These are phyloP conservation scores for Lutjanus campechanus DNA, from an alignment of 2,797 vertebrate species.

Conservation along the genomic window DNA sequence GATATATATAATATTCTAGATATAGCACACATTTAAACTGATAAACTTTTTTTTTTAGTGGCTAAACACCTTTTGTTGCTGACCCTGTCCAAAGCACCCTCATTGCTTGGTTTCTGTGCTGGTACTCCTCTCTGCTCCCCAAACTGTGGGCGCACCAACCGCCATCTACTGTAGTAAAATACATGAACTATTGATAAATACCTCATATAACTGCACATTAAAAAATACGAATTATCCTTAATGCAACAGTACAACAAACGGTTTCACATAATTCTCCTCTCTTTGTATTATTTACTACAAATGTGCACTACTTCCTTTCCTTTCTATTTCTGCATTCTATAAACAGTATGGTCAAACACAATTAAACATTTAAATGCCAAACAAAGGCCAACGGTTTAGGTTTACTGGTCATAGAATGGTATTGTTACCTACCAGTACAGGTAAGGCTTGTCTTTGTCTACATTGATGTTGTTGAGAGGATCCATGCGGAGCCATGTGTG, in stretches of 20 bases:
- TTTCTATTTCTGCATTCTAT: neutral
- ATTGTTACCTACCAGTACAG: conserved; percentile 93
- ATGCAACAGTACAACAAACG: neutral
- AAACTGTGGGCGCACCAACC: too few relatives aligned
- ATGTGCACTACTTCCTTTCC: neutral
- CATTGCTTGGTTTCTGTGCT: too few relatives aligned
- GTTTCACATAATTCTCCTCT: neutral
- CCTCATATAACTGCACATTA: too few relatives aligned
- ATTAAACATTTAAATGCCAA: conserved; percentile 4
- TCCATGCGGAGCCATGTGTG: conserved; percentile 99
- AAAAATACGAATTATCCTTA: neutral
- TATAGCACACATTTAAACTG: too few relatives aligned
- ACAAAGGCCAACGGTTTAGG: conserved; percentile 5
- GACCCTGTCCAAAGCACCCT: too few relatives aligned
- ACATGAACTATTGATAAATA: too few relatives aligned
- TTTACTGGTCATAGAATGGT: neutral
- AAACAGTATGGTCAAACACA: neutral
- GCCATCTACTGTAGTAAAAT: too few relatives aligned
- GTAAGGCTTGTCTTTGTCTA: conserved; percentile 99
- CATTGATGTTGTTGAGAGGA: conserved; percentile 98
- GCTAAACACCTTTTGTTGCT: too few relatives aligned
- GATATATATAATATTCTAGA: too few relatives aligned
- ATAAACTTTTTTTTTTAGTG: too few relatives aligned
- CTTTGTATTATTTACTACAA: conserved; percentile 10
- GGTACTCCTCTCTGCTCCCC: too few relatives aligned